Evolutionary conservation across 2,113 vertebrate species (phyloP).

Genomic region (Phalacrocorax aristotelis): DNA sequence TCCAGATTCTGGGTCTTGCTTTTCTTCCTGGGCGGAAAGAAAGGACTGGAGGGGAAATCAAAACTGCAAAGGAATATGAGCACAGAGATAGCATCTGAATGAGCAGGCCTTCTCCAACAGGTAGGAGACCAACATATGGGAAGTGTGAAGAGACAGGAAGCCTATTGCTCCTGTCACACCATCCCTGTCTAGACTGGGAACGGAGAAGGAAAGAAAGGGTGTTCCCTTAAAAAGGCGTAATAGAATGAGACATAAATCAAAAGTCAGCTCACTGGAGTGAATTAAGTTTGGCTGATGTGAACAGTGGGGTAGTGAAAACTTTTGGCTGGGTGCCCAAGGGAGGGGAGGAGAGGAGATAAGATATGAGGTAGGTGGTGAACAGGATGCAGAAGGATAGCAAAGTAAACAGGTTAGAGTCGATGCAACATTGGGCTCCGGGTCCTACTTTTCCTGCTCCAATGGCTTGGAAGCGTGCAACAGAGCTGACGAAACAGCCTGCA

Average conservation of each 20-base stretch:
- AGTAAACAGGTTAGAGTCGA: neutral
- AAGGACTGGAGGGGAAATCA: neutral
- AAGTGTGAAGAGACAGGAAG: neutral
- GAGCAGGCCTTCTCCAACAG: neutral
- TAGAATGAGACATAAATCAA: constrained; percentile 4
- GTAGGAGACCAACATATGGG: neutral
- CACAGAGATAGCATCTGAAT: neutral
- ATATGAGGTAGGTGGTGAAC: neutral
- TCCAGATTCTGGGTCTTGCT: neutral
- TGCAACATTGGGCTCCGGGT: neutral
- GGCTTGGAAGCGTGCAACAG: neutral
- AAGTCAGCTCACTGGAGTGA: neutral
- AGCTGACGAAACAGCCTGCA: neutral
- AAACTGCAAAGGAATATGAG: neutral
- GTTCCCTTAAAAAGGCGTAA: neutral
- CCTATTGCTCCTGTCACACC: neutral
- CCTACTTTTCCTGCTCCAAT: neutral
- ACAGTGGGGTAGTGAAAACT: neutral
- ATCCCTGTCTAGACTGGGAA: neutral
- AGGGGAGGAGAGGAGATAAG: neutral
- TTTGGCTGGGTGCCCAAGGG: neutral
- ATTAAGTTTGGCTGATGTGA: neutral
- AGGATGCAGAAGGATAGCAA: neutral
- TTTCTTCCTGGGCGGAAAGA: neutral
- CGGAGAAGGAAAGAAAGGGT: neutral